phyloP scores from a whole-genome alignment of 2,113 vertebrate genomes.

The Odobenus rosmarus region DNA sequence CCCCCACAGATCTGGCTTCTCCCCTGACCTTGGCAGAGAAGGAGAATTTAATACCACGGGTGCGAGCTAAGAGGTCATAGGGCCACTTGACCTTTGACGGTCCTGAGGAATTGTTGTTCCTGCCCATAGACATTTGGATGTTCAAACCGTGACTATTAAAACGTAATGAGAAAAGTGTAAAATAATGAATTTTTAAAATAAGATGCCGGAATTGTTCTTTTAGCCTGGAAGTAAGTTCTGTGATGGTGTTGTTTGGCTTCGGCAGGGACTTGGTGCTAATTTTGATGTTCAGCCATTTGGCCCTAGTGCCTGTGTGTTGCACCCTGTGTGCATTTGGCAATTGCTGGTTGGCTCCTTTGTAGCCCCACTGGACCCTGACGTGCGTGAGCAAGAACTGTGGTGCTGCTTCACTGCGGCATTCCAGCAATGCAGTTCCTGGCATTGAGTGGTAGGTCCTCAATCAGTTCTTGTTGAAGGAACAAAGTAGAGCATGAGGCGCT shows the following conservation, averaged over 20 bases:
- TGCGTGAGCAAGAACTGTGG: not conserved
- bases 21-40: not conserved
- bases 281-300: not conserved
- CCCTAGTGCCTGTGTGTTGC: not conserved
- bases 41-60: not conserved
- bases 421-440: not conserved
- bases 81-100: not conserved
- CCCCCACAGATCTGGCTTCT: not conserved
- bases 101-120: not conserved
- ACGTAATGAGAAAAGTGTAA: not conserved
- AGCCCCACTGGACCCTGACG: not conserved
- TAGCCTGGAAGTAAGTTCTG: not conserved
- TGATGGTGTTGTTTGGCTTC: not conserved
- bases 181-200: not conserved
- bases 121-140: not conserved
- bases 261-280: not conserved
- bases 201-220: not conserved
- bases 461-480: not conserved
- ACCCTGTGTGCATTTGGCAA: not conserved
- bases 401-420: not conserved
- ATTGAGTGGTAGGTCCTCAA: not conserved
- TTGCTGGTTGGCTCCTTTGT: not conserved
- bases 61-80: not conserved
- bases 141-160: not conserved
- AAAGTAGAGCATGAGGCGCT: not conserved